Base-by-base conservation (phyloP, 53 echinoderm and acorn worm species). In the Temnopleurus reevesii region DNA sequence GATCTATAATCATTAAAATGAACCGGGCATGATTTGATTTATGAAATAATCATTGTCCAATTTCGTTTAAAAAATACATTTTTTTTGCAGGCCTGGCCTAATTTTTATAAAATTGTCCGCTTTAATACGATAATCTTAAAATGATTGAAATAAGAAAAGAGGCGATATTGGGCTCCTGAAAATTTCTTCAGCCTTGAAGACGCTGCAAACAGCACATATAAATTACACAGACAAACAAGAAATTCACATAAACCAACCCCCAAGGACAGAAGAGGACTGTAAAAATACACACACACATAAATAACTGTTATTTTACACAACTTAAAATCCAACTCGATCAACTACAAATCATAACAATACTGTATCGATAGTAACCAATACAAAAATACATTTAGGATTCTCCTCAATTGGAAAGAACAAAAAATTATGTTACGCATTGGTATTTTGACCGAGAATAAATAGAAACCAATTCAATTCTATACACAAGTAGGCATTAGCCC, bases 281-380 rank as follows among this genome's bases (percentile, higher is more conserved):
- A 55, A 55, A 33, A 55, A 83, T 80, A 83, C 55, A 83, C 83
- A 83, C 83, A 83, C 83, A 83, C 83, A 83, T 83, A 83, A 83
- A 83, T 83, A 83, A 83, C 49, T 25, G 49, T 77, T 79, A 28
- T 15, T 49, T 49, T 47, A 47, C 46, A 46, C 46, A 47, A 47
- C 27, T 15, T 79, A 49, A 79, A 79, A 79, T 79, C 19, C 79
- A 79, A 46, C 49, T 28, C 49, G 25, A 23, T 79, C 46, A 79
- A 79, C 46, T 8, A 59, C 1, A 46, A 79, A 46, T 47, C 49
- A 79, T 47, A 47, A 28, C 79, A 46, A 79, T 79, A 79, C 79
- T 46, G 49, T 47, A 79, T 79, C 7, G 10, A 71, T 60, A 30
- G 30, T 38, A 4, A 38, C 28, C 71, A 41, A 36, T 19, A 71